Conservation (phyloP, 1,140 invertebrate species). For the Pararge aegeria region DNA sequence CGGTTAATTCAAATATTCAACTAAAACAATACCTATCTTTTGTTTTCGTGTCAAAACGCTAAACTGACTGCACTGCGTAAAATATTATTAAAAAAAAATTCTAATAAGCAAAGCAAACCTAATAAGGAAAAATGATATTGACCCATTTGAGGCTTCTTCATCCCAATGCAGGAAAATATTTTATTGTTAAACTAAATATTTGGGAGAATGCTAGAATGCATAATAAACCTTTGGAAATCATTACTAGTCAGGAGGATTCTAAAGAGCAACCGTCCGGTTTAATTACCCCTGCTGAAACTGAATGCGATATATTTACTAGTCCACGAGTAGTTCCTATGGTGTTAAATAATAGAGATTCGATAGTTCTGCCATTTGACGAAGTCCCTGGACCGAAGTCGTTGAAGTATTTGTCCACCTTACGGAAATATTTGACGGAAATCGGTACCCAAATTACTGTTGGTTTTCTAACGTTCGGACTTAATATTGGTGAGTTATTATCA, state of each 20-base stretch:
- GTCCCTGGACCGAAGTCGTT: constrained; percentile 82
- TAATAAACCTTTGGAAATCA: constrained; percentile 31
- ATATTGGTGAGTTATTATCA: constrained; percentile 74
- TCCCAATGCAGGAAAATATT: constrained; percentile 12
- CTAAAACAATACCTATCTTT: constrained; percentile 3
- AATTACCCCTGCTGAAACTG: constrained; percentile 25
- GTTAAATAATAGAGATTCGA: constrained; percentile 47
- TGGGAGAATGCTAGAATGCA: constrained; percentile 24
- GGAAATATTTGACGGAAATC: constrained; percentile 81
- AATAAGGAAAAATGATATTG: constrained; percentile 14
- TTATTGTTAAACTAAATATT: constrained; percentile 20
- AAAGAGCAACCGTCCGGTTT: constrained; percentile 5
- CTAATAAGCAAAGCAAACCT: background rate
- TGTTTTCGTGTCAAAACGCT: constrained; percentile 11
- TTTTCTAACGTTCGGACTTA: constrained; percentile 80
- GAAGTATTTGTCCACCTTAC: constrained; percentile 80
- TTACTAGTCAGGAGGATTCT: constrained; percentile 1
- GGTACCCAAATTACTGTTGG: constrained; percentile 83
- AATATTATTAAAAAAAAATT: background rate
- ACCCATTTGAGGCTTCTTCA: constrained; percentile 17
- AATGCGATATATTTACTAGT: constrained; percentile 44
- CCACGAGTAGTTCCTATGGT: constrained; percentile 53
- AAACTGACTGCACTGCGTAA: background rate
- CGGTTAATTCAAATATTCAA: constrained; percentile 1
- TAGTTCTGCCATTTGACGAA: constrained; percentile 80